Evolutionary conservation across 2,797 vertebrate species (phyloP), one percentile per base, ranked within the genome.

Genomic region (Tenualosa thibaudeaui): DNA sequence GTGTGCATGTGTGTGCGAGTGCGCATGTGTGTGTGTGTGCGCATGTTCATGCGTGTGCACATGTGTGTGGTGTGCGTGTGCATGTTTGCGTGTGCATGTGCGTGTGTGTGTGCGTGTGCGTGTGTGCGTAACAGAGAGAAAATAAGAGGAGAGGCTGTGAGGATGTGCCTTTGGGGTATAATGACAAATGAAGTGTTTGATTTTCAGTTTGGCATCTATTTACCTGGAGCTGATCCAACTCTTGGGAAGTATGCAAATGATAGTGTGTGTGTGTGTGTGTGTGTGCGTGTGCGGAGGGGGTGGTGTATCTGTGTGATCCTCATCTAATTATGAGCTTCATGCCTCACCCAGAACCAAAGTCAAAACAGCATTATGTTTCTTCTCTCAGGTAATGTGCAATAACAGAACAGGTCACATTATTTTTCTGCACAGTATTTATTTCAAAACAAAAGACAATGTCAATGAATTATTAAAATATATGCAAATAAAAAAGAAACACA

Each of bases 131-230:
- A n/a, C n/a, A n/a, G n/a, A n/a, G n/a, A n/a, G n/a, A n/a, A n/a
- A n/a, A 71, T 15, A 19, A 3, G 19, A 1, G 60, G 7, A 60
- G 81, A 60, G 84, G 81, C 71, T 62, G 82, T 65, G 54, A 60
- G 85, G 65, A 71, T 84, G 65, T 85, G 65, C 86, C 85, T 82
- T 88, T 81, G 82, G 87, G 85, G 85, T 81, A 88, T 60, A 43
- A 60, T 85, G 85, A 86, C 82, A 88, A 89, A 91, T 88, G 82
- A 89, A 88, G 87, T 81, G 87, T 85, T 86, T 90, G 88, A 81
- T 88, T 89, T 88, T 85, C 85, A 83, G 13, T 82, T 88, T 84
- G 85, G 84, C 81, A 65, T 88, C 88, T 88, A 88, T 89, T 89
- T 88, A 87, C 56, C 84, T 89, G 89, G 89, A 90, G 26, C 53